Evolutionary conservation across 37 sponge, comb jelly and placozoan species (phyloP), one percentile per base, ranked within the genome.

Genomic region (Sycon ciliatum): DNA sequence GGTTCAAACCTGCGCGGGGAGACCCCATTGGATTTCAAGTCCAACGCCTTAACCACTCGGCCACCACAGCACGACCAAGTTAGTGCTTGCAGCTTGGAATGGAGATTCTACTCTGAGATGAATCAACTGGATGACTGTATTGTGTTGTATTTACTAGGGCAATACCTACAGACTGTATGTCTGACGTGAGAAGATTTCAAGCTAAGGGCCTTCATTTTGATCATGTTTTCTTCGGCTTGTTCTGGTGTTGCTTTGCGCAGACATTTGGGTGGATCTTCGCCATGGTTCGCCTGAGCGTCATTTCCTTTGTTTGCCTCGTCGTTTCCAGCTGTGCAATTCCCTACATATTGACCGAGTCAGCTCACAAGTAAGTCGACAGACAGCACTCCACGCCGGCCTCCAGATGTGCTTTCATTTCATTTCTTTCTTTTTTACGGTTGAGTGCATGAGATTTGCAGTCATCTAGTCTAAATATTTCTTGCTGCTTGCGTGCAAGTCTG

Each of bases 331-430:
- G 87, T 68, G 39, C 82, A 13, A 32, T 65, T 32, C 80, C 83
- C 16, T 74, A 78, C 56, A 68, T 87, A 27, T 82, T 87, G 34
- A 57, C 18, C 28, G 83, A 75, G 49, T 83, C 80, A 49, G 31
- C 38, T 23, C 82, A 87, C 76, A 87, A 87, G 87, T 87, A 35
- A 42, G 80, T 39, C 1, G 1, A 52, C 1, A n/a, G n/a, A n/a
- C n/a, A n/a, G n/a, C n/a, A n/a, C n/a, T n/a, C n/a, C n/a, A n/a
- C n/a, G n/a, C n/a, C n/a, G n/a, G n/a, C n/a, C n/a, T n/a, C n/a
- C n/a, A n/a, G n/a, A n/a, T n/a, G n/a, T n/a, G n/a, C n/a, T n/a
- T n/a, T n/a, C n/a, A n/a, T n/a, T n/a, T n/a, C n/a, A n/a, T n/a
- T n/a, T n/a, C n/a, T n/a, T n/a, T 18, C 3, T 32, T 30, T 29